Base-by-base conservation (phyloP, 2,888 invertebrate species). In the Orthosia incerta region DNA sequence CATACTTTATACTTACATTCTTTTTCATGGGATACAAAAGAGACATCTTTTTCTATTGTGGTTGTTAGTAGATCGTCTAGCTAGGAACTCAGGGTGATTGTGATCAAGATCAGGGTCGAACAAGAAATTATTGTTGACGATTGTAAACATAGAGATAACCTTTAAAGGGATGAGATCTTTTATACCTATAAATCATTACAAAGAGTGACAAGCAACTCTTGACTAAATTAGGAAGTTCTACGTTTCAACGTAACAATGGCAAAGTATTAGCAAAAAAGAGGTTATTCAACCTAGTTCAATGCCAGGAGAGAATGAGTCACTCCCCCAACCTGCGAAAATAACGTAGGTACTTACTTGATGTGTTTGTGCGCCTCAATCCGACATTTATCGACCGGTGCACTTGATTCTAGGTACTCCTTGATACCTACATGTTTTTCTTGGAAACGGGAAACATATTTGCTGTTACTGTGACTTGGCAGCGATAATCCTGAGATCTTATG, bases 241-340 rank as follows among this genome's bases (percentile, higher is more conserved):
- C 20, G 57, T 59, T 76, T 81, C 15, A 56, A 48, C n/a, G 18
- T 7, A 48, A 62, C 39, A 76, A 76, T 77, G 64, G 48, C 13
- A 45, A 20, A 51, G 20, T 18, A 26, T 26, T 50, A 3, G 59
- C 51, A 83, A 84, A 71, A 84, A 84, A 69, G 53, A 76, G 87
- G 84, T 86, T 84, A 81, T 84, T 89, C 80, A 89, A 88, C 89
- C 68, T 82, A 83, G 73, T 87, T 83, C 84, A 85, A 84, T 85
- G 86, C 70, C 82, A 79, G 71, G 50, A 76, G 48, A 71, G 71
- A 75, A 80, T 88, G 85, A 89, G 48, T 89, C 87, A 86, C 63
- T 71, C 23, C 26, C 62, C 18, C 62, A 71, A 74, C 74, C 76
- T 71, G 76, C 60, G 73, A 80, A 82, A 74, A 84, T 75, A 76